These are phyloP conservation scores for Anastrepha obliqua DNA, from an alignment of 1,140 invertebrate species.

Conservation along the genomic window DNA sequence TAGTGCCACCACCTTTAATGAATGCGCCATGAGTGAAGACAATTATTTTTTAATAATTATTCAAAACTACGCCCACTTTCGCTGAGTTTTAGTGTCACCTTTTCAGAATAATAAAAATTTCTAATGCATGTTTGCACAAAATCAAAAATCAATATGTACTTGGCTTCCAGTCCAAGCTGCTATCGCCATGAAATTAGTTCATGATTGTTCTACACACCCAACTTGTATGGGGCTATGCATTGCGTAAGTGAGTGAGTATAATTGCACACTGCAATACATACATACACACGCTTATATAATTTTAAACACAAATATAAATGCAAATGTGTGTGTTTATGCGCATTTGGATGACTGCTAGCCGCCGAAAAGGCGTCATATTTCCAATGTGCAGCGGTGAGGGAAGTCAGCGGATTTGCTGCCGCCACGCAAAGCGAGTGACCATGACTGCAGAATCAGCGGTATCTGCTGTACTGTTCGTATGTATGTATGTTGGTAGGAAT, in stretches of 20 bases:
- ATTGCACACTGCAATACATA: neutral
- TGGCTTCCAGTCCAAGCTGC: neutral
- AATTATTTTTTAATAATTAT: too few species aligned
- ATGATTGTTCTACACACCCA: neutral
- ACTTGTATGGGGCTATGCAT: neutral
- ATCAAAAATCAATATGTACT: too few species aligned
- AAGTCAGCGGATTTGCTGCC: neutral
- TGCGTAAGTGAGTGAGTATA: constrained; percentile 1
- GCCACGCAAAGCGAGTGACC: neutral
- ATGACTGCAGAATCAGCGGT: constrained; percentile 3
- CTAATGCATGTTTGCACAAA: too few species aligned
- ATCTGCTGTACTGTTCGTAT: too few species aligned
- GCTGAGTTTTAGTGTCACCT: too few species aligned
- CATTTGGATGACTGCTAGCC: neutral
- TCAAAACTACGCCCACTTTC: too few species aligned
- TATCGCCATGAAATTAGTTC: neutral
- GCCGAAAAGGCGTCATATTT: constrained; percentile 30
- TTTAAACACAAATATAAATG: neutral
- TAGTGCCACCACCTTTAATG: too few species aligned
- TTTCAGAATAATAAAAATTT: too few species aligned
- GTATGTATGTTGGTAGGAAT: neutral
- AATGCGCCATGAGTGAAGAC: too few species aligned
- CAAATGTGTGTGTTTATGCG: neutral
- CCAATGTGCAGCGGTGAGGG: neutral
- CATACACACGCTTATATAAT: neutral